Evolutionary conservation across 2,888 invertebrate species (phyloP), one percentile per base, ranked within the genome.

Genomic region (Drymonia ruficornis): DNA sequence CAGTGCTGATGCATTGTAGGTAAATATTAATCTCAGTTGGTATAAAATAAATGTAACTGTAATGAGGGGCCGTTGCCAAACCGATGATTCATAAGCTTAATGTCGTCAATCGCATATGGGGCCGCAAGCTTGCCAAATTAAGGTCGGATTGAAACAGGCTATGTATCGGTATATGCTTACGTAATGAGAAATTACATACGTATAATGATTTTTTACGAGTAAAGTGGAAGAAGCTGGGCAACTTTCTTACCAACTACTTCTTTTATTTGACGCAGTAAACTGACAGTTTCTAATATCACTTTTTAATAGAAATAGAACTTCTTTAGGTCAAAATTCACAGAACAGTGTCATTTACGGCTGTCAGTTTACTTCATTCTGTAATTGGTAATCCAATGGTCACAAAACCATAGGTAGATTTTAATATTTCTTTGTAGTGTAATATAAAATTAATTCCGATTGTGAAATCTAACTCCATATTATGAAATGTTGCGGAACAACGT

Each of bases 51-150:
- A 56, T 56, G 60, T 56, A 60, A 62, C 56, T 55, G 64, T 71
- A 73, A 74, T 65, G 67, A 68, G 65, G 43, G 55, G 53, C 52
- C 50, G 63, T 63, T 68, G 80, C 78, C 78, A 78, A 66, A 72
- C 49, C 65, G 52, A 69, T 76, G 51, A 67, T 56, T 76, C 71
- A 76, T 75, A 65, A 72, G 63, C 67, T 59, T 71, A 72, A 76
- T 72, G 59, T 62, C 61, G 61, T 66, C 65, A 70, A 66, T 65
- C 50, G 56, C 54, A 47, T 16, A 47, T 47, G 55, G 49, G 57
- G 47, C 19, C 52, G 62, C 54, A 12, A 23, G 47, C 50, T 47
- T 71, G 70, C 67, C 66, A 70, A 73, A 64, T 64, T 65, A 66
- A 70, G 68, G 53, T 56, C 53, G 55, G 53, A 50, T 53, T 50